Percentiles rank a stretch among this genome's conserved stretches.
These are phyloP conservation scores for Neogobius melanostomus DNA, from an alignment of 2,113 vertebrate species.

Conservation along the genomic window DNA sequence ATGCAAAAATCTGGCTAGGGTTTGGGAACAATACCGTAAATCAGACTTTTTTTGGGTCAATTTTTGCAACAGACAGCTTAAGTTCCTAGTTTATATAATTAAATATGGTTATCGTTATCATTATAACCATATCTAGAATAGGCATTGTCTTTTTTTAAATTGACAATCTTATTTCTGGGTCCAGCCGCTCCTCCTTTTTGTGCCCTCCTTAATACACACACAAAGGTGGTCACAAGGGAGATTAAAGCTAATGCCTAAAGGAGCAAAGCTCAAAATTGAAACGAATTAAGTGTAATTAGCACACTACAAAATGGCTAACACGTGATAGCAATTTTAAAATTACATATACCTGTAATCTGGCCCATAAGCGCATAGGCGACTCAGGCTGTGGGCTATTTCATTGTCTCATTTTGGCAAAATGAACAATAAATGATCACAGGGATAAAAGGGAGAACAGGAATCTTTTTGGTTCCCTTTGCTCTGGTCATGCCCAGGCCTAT, in stretches of 20 bases:
- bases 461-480: constrained; percentile 46
- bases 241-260: constrained; percentile 78
- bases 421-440: constrained; percentile 35
- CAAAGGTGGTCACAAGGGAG: constrained; percentile 71
- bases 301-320: constrained; percentile 75
- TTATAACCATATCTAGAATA: not conserved
- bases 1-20: too few relatives aligned
- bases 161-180: constrained; percentile 47
- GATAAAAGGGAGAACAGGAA: constrained; percentile 42
- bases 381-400: constrained; percentile 24
- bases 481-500: constrained; percentile 44
- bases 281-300: constrained; percentile 80
- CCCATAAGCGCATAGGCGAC: constrained; percentile 53
- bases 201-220: constrained; percentile 62
- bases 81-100: too few relatives aligned
- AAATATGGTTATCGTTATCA: too few relatives aligned
- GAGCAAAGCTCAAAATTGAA: constrained; percentile 72
- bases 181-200: constrained; percentile 50
- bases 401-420: constrained; percentile 52
- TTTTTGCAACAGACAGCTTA: too few relatives aligned
- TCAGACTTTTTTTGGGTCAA: too few relatives aligned
- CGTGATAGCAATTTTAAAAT: constrained; percentile 69
- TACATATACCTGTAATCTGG: constrained; percentile 71
- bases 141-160: constrained; percentile 46
- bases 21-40: too few relatives aligned